Conservation (phyloP, 2,888 invertebrate species). For the Syritta pipiens region DNA sequence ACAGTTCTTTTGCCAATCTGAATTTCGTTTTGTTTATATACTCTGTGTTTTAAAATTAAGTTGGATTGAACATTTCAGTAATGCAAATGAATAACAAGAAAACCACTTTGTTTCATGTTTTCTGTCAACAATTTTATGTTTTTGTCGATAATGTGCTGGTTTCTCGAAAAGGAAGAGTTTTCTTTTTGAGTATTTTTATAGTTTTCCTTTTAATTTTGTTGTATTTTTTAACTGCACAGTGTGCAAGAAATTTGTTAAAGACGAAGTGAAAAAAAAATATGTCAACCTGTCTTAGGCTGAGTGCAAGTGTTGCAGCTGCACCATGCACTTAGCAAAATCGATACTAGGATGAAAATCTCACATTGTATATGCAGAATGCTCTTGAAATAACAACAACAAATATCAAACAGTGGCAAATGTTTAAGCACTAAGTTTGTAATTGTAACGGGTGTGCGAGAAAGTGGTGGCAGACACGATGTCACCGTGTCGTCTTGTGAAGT, state of each 20-base stretch:
- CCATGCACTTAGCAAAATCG: conserved; percentile 59
- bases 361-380: conserved; percentile 31
- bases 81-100: background rate
- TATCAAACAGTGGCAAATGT: conserved; percentile 35
- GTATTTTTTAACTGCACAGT: too few species aligned
- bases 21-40: conserved; percentile 18
- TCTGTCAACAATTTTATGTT: background rate
- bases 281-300: conserved; percentile 20
- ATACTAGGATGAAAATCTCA: conserved; percentile 45
- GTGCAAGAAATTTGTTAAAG: background rate
- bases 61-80: background rate
- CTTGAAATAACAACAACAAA: conserved; percentile 47
- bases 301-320: conserved; percentile 30
- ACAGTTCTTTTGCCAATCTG: conserved; percentile 9
- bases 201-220: conserved; percentile 3
- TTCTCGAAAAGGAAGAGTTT: conserved; percentile 8
- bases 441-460: background rate
- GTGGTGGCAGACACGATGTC: conserved; percentile 16
- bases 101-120: background rate
- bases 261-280: conserved; percentile 9
- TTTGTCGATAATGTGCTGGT: conserved; percentile 22
- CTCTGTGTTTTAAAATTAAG: conserved; percentile 26
- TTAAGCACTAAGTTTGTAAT: conserved; percentile 17
- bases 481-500: conserved; percentile 13
- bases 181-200: background rate